Conservation (phyloP, 2,888 invertebrate species). For the Platynereis dumerilii region DNA sequence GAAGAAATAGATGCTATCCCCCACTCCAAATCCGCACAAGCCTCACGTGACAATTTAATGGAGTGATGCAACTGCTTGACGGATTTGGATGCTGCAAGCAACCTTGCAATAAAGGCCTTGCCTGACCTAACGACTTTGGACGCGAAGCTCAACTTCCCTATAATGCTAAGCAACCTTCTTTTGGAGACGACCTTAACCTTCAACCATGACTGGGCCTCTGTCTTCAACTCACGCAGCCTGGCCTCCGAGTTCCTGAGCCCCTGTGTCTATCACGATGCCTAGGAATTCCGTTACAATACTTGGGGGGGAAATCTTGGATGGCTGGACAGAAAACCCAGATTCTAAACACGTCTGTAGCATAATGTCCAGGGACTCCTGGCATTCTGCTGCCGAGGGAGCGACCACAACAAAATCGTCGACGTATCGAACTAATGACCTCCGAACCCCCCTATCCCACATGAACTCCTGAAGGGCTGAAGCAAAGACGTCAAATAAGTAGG, state of each 20-base stretch:
- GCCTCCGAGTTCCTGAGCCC: neutral
- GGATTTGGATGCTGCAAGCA: neutral
- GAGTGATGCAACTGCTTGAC: neutral
- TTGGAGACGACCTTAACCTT: neutral
- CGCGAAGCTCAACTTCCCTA: neutral
- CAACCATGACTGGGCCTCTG: no score
- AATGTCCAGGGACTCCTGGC: no score
- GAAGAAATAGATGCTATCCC: neutral
- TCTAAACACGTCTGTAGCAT: neutral
- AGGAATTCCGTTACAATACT: neutral
- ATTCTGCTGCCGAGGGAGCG: no score
- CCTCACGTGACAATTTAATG: neutral
- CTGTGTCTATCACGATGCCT: neutral
- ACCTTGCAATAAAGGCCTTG: neutral
- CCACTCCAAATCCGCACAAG: neutral
- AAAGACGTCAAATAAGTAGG: no score
- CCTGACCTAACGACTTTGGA: neutral
- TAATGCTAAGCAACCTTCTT: neutral
- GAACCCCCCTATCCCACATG: no score
- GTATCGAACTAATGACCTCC: no score
- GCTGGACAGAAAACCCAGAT: neutral
- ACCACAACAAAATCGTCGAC: no score
- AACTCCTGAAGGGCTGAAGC: no score
- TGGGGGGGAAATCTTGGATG: neutral
- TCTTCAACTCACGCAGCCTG: no score